Evolutionary conservation across 2,888 invertebrate genomes (phyloP), one percentile per base, ranked within the genome.

Genomic region (Machimus rusticus): DNA sequence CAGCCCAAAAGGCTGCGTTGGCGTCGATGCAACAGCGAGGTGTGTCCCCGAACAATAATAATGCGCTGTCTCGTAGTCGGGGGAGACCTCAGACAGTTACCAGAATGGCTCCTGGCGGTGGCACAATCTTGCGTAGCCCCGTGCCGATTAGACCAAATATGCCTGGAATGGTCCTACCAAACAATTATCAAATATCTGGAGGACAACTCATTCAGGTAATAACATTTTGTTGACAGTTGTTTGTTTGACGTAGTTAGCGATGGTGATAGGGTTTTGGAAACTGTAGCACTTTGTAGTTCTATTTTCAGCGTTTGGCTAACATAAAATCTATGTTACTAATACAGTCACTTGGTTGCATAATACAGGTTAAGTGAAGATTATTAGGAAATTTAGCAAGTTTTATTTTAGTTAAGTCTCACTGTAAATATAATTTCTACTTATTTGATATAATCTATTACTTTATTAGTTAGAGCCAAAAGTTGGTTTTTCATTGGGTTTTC

Each of bases 1-100:
- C 93, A 31, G 92, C 93, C 19, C 92, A 93, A 87, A 93, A 93
- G 89, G 92, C 92, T 9, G 93, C 93, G 1, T 87, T 92, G 88
- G 92, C 92, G 31, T 91, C 91, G 19, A 91, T 92, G 82, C 92
- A 92, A 88, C 76, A 51, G 34, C 34, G 87, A n/a, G 79, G 57
- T 5, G 34, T 51, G 19, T 43, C 79, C 19, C 81, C 87, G 9
- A 87, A 74, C 31, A 87, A 87, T 16, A 87, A 87, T 16, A 87
- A 55, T 66, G 91, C 92, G 31, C 89, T 90, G 87, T 91, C 91
- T 87, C 81, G 89, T 66, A 87, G 89, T 43, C 91, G 93, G 23
- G 92, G 92, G 6, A 90, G 93, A 57, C 90, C 91, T 37, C 92
- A 92, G 66, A 90, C 90, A 66, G 87, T 90, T 86, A 89, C 90